Base-by-base conservation (phyloP, 2,888 invertebrate genomes). In the Sylvicola cinctus region DNA sequence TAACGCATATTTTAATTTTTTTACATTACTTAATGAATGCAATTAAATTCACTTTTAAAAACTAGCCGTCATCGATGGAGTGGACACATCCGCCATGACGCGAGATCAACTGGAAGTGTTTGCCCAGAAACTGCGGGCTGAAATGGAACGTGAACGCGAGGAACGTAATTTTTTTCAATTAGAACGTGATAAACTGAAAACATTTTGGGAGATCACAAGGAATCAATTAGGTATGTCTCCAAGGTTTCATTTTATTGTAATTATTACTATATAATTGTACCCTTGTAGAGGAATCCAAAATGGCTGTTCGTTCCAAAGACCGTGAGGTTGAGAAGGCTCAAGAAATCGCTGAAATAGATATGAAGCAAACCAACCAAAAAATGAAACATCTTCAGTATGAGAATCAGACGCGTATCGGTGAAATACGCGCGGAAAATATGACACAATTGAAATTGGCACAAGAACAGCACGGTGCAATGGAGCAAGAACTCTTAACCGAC, bases 151-250 rank as follows among this genome's bases (percentile, higher is more conserved):
- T 37, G 93, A 95, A 56, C 65, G 93, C 46, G 93, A 93, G 55
- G 93, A 95, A 55, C 62, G 95, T 35, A 93, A 93, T 56, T 93
- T 80, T 54, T 93, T 90, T 48, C 93, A 93, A 58, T 56, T 93
- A 46, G 95, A 95, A 61, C 66, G 93, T 44, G 93, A 93, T 54
- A 91, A 91, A 60, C 66, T 93, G 12, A 70, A 87, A 43, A 85
- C 85, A 3, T 91, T 90, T 53, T 95, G 93, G 93, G 91, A 93
- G 58, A 88, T 93, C 35, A 83, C 90, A 0, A 70, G 84, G 43
- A 74, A 80, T 45, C 85, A 93, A 50, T 59, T 91, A 29, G 85
- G 90, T 48, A 84, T 88, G 20, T n/a, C n/a, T n/a, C n/a, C n/a
- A n/a, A n/a, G 29, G 14, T 27, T 33, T 36, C 36, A 8, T 25